Conservation (phyloP, 2,113 vertebrate species). For the Scolopax mira region DNA sequence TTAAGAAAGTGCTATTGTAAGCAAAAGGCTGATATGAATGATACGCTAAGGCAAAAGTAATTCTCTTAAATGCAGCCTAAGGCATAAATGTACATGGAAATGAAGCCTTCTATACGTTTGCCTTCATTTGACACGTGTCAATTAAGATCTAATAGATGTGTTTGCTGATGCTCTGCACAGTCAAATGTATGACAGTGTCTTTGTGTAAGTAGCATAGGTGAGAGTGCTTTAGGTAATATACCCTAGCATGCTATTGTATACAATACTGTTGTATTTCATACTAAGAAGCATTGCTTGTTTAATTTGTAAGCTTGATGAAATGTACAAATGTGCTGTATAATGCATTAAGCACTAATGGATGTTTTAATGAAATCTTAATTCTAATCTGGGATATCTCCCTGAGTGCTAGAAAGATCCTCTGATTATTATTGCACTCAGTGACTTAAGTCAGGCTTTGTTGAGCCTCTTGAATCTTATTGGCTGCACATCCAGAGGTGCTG, state of each 20-base stretch:
- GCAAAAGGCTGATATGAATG: not conserved
- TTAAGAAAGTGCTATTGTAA: slow-evolving; percentile 43
- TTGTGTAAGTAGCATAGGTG: not conserved
- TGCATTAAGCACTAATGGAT: slow-evolving; percentile 35
- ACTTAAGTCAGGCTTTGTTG: slow-evolving; percentile 29
- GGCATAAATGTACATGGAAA: slow-evolving; percentile 18
- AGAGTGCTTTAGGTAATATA: not conserved
- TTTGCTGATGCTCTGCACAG: not conserved
- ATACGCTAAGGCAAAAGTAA: slow-evolving; percentile 18
- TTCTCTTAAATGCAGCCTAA: slow-evolving; percentile 51
- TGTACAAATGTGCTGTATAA: not conserved
- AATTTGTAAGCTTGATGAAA: slow-evolving; percentile 8
- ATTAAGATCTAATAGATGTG: not conserved
- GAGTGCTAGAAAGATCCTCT: slow-evolving; percentile 6
- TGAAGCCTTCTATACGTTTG: slow-evolving; percentile 1
- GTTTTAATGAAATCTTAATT: slow-evolving; percentile 23
- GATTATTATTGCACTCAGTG: not conserved
- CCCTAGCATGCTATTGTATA: not conserved
- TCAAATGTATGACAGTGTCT: not conserved
- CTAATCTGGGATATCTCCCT: not conserved
- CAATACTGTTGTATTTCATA: not conserved
- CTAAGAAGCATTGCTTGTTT: not conserved
- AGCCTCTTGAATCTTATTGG: slow-evolving; percentile 42
- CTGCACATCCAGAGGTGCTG: slow-evolving; percentile 56
- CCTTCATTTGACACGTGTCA: not conserved